Evolutionary conservation across 37 sponge, comb jelly and placozoan genomes (phyloP), one percentile per base, ranked within the genome.

Genomic region (Beroe ovata): DNA sequence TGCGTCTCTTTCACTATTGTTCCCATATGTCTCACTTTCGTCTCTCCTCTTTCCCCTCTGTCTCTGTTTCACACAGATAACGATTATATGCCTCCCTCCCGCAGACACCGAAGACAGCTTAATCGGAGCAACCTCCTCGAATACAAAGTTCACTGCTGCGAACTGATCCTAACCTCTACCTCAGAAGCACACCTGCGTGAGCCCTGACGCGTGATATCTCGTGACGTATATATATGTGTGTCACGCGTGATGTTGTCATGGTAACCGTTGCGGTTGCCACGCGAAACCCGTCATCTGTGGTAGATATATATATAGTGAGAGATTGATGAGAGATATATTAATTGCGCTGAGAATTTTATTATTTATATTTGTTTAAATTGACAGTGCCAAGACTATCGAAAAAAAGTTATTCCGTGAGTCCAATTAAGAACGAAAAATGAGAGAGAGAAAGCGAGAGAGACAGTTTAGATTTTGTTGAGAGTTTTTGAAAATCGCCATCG

Each of bases 91-190:
- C 28, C 21, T 28, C 32, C 34, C 18, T 30, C 30, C 69, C 69
- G 25, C 69, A 66, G 69, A 66, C 69, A 66, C 36, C 69, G 69
- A 18, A 26, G 69, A 30, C 69, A 66, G 69, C 32, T 66, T 34
- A 30, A 30, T 3, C 29, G 16, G 16, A 66, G 32, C 36, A 30
- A 25, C 36, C 69, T 77, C 26, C 84, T 39, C 1, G 84, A 77
- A 29, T 77, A 42, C 84, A 77, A 77, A 77, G 54, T 77, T 11
- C 84, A 77, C 84, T 77, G 84, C 84, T 77, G 84, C 54, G 84
- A 77, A 36, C 84, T 77, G 16, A 77, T 77, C 47, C 54, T 77
- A 38, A 77, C 84, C 1, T 66, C 69, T 8, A 66, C 69, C 18
- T 29, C 69, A 29, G 69, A 66, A 66, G 69, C 69, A 3, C 69